Evolutionary conservation across 2,888 invertebrate genomes (phyloP).

Genomic region (Microctonus aethiopoides): DNA sequence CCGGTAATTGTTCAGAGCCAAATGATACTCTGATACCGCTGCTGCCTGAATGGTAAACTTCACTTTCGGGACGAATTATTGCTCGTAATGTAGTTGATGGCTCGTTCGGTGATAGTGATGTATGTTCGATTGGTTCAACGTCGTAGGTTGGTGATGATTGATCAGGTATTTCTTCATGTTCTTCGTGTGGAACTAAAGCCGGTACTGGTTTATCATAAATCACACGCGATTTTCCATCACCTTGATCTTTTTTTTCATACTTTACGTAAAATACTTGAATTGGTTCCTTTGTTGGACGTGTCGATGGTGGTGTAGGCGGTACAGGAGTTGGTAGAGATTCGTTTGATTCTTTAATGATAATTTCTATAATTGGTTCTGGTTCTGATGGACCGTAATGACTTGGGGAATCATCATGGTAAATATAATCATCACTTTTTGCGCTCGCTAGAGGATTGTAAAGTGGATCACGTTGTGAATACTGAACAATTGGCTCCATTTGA

Average conservation of each 20-base stretch:
- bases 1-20: constrained; percentile 72
- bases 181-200: constrained; percentile 79
- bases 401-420: constrained; percentile 44
- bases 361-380: constrained; percentile 91
- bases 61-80: constrained; percentile 88
- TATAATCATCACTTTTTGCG: constrained; percentile 67
- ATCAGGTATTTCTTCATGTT: constrained; percentile 69
- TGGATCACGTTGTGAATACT: constrained; percentile 84
- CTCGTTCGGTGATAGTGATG: constrained; percentile 69
- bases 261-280: constrained; percentile 93
- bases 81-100: constrained; percentile 84
- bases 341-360: constrained; percentile 91
- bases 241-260: constrained; percentile 81
- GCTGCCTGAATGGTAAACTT: constrained; percentile 80
- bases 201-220: constrained; percentile 85
- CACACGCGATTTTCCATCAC: constrained; percentile 77
- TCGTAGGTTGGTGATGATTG: constrained; percentile 59
- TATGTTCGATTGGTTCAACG: constrained; percentile 70
- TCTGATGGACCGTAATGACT: constrained; percentile 71
- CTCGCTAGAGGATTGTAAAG: constrained; percentile 73
- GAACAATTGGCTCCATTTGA: constrained; percentile 83
- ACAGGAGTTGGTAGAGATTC: constrained; percentile 77
- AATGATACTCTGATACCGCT: constrained; percentile 87
- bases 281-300: constrained; percentile 79
- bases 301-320: constrained; percentile 66